Evolutionary conservation across 2,113 vertebrate species (phyloP).

Genomic region (Phylloscopus trochilus): DNA sequence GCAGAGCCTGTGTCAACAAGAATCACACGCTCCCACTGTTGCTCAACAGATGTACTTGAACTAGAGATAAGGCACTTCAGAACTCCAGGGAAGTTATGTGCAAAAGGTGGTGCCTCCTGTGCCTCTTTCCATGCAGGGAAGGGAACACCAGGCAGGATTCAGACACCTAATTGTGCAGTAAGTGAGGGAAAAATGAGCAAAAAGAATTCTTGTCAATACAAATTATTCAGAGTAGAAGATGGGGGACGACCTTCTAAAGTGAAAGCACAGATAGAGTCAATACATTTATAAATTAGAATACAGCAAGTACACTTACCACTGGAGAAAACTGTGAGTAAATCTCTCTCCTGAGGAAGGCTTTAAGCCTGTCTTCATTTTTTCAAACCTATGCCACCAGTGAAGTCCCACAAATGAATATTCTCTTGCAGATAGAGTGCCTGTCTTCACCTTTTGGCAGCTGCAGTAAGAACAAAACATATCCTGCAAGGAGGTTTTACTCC

Average conservation of each 20-base stretch:
- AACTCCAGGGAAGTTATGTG: not conserved
- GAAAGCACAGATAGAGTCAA: not conserved
- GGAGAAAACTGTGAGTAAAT: not conserved
- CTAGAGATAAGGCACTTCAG: not conserved
- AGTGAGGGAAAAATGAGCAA: not conserved
- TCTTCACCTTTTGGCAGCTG: not conserved
- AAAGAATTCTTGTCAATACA: not conserved
- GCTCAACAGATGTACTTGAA: slow-evolving; percentile 27
- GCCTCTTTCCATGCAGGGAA: not conserved
- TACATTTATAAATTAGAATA: not conserved
- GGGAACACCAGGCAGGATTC: not conserved
- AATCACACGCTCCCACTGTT: not conserved
- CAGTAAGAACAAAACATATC: not conserved
- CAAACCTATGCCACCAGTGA: not conserved
- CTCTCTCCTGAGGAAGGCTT: not conserved
- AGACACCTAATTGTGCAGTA: not conserved
- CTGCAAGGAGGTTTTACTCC: not conserved
- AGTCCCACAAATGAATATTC: not conserved
- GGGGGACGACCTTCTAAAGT: not conserved
- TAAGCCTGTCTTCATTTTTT: not conserved
- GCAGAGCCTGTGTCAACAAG: not conserved
- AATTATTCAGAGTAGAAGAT: not conserved
- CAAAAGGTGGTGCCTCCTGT: not conserved
- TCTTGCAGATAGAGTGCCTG: not conserved
- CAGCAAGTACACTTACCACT: not conserved